These are phyloP conservation scores for Thaleichthys pacificus DNA, from an alignment of 2,797 vertebrate genomes.

Conservation along the genomic window DNA sequence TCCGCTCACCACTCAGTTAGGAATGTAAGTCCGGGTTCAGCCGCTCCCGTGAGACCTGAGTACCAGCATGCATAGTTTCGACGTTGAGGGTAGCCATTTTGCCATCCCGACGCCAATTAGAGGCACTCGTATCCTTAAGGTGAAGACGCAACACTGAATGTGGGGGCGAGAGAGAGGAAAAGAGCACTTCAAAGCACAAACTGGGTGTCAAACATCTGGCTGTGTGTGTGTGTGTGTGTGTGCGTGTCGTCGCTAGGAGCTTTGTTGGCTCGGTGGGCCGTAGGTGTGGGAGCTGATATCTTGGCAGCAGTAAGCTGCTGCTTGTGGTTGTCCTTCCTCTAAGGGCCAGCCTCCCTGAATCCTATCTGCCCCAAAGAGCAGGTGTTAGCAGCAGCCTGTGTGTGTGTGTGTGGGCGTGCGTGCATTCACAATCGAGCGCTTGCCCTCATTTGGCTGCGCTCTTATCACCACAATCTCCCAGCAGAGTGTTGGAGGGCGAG, in stretches of 20 bases:
- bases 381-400: conserved; percentile 57
- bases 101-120: no score
- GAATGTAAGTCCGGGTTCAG: neutral
- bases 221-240: conserved; percentile 19
- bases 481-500: neutral
- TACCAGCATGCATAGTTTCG: neutral
- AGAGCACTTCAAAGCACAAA: conserved; percentile 28
- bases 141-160: no score
- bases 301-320: conserved; percentile 34
- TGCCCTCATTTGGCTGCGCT: conserved; percentile 46
- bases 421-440: conserved; percentile 39
- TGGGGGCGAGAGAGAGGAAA: conserved; percentile 6
- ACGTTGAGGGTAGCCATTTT: no score
- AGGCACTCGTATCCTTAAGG: no score
- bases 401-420: conserved; percentile 40
- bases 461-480: conserved; percentile 58
- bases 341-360: conserved; percentile 54
- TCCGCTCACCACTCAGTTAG: neutral
- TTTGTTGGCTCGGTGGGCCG: conserved; percentile 25
- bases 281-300: conserved; percentile 37
- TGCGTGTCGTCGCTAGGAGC: neutral
- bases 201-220: conserved; percentile 12
- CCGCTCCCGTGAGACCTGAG: neutral
- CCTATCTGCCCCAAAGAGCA: conserved; percentile 55
- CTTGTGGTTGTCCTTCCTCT: conserved; percentile 47